Percentiles rank a stretch among this genome's conserved stretches.
Evolutionary conservation across 2,113 vertebrate species (phyloP).

Genomic region (Sphyrna mokarran): DNA sequence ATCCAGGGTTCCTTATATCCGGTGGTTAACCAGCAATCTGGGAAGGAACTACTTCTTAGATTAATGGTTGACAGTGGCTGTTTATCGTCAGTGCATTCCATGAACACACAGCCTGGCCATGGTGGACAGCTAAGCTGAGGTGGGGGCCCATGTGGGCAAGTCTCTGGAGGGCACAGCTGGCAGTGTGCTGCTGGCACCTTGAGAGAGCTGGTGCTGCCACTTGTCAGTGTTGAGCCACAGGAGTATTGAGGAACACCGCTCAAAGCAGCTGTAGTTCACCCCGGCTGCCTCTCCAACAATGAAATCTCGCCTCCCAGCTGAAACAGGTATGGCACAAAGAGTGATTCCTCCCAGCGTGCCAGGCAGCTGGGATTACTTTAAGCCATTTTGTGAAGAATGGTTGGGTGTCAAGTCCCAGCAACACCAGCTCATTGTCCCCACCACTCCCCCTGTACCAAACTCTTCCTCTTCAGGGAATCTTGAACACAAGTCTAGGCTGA

Average conservation of each 20-base stretch:
- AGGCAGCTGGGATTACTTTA: background rate
- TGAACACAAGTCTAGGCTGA: too few species aligned
- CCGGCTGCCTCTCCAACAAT: too few species aligned
- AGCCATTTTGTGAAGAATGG: background rate
- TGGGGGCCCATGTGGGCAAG: background rate
- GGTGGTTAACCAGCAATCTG: background rate
- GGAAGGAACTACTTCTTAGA: background rate
- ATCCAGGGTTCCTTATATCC: background rate
- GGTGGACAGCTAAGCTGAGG: too few species aligned
- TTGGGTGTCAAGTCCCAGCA: background rate
- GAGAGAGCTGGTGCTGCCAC: background rate
- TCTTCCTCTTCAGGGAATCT: too few species aligned
- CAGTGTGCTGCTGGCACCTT: background rate
- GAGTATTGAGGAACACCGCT: background rate
- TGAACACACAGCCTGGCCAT: background rate
- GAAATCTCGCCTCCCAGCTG: background rate
- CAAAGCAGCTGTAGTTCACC: too few species aligned
- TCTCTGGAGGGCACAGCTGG: background rate
- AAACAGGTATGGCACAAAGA: background rate
- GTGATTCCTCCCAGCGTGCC: background rate
- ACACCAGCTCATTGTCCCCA: background rate
- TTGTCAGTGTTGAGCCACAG: background rate
- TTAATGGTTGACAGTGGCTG: background rate
- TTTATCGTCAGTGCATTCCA: background rate
- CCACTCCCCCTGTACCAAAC: background rate